phyloP scores from a whole-genome alignment of 2,113 vertebrate genomes.

The Syngnathus floridae region DNA sequence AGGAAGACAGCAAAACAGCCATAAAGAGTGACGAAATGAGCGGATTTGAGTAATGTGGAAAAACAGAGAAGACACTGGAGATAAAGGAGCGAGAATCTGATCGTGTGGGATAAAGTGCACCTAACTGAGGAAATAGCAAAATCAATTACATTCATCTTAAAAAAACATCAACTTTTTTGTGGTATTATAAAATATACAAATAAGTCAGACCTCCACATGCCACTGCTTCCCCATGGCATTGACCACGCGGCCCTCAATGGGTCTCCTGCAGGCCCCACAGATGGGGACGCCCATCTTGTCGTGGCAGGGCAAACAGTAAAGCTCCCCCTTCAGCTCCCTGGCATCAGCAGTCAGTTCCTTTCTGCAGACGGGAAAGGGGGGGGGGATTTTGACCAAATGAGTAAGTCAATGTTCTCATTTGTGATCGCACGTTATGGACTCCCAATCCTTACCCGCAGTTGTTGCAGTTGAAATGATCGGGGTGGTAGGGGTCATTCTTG shows the following conservation, averaged over 20 bases:
- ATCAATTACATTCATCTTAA: not conserved
- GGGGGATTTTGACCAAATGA: not conserved
- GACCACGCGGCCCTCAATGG: conserved; percentile 94
- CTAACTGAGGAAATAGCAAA: conserved; percentile 26
- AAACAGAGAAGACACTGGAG: not conserved
- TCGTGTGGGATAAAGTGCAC: not conserved
- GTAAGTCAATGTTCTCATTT: not conserved
- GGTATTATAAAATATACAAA: not conserved
- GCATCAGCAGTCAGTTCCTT: conserved; percentile 96
- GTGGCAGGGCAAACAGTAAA: conserved; percentile 95
- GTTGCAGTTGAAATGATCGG: conserved; percentile 97
- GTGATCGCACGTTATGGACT: not conserved
- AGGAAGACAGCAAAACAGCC: conserved; percentile 12
- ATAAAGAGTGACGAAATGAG: conserved; percentile 4
- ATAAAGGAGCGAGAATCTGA: not conserved
- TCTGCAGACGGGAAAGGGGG: conserved; percentile 52
- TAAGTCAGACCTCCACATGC: conserved; percentile 87
- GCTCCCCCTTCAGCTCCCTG: conserved; percentile 90
- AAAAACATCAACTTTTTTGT: not conserved
- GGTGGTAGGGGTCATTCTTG: conserved; percentile 96
- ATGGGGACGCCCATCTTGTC: conserved; percentile 99
- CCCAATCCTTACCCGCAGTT: conserved; percentile 82
- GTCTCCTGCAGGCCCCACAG: conserved; percentile 91
- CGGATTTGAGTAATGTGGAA: not conserved
- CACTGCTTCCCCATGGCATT: conserved; percentile 99